Evolutionary conservation across 92 coral and sea anemone species (phyloP), one percentile per base, ranked within the genome.

Genomic region (Pocillopora meandrina): DNA sequence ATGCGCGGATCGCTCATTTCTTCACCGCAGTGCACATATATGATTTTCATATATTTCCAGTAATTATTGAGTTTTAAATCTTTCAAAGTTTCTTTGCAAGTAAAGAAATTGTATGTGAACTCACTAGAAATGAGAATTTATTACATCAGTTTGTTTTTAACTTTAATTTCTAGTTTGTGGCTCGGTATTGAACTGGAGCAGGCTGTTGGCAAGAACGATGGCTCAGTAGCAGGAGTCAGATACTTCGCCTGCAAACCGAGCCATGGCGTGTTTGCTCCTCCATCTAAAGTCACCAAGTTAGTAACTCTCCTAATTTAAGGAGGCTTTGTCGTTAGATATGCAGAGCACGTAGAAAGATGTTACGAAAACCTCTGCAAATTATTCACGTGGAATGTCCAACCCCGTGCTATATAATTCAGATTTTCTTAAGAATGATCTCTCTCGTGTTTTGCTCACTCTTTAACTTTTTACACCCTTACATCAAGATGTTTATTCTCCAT

Each of bases 161-260:
- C 9, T 52, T 20, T 71, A 26, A 26, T 65, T 31, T 74, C 20
- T 57, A 96, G 99, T 19, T 77, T 91, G 82, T 97, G 99, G 99
- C 90, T 95, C 26, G 99, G 99, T 18, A 94, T 97, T 23, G 99
- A 95, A 85, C 90, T 97, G 10, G 95, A 95, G 78, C 92, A 91
- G 61, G 89, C 97, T 0, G 93, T 92, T 16, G 99, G 99, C 47
- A 97, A 97, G 86, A 97, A 97, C 59, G 99, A 97, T 72, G 99
- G 99, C 49, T 87, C 99, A 35, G 99, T 97, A 9, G 85, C 94
- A 56, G 99, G 99, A 20, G 91, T 95, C 78, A 87, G 98, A 57
- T 97, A 97, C 77, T 97, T 97, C 90, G 91, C 93, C 10, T 95
- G 99, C 61, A 87, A 97, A 83, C 93, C 98, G 18, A 88, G 93